Percentiles rank a stretch among this genome's conserved stretches.
phyloP scores from a whole-genome alignment of 1,140 invertebrate genomes.

The Leptinotarsa texana region DNA sequence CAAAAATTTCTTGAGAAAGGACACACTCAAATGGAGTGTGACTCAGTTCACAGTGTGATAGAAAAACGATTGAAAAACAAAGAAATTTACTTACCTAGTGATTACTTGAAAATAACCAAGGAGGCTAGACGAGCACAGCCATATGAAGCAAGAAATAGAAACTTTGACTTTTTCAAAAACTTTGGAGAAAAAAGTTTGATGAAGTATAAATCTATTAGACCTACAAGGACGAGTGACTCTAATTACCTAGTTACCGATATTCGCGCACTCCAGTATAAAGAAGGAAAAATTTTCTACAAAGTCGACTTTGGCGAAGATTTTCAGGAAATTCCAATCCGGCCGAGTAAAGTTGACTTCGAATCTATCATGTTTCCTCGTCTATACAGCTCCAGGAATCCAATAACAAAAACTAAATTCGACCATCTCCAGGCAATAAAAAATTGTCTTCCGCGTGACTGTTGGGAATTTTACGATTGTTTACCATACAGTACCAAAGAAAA shows the following conservation, averaged over 20 bases:
- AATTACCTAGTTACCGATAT: too few species aligned
- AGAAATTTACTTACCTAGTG: constrained; percentile 25
- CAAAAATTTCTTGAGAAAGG: constrained; percentile 56
- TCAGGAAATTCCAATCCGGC: not conserved
- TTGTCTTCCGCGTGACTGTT: not conserved
- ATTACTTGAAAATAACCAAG: constrained; percentile 23
- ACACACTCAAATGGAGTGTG: constrained; percentile 57
- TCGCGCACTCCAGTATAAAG: too few species aligned
- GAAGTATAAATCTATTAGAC: not conserved
- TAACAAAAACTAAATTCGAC: not conserved
- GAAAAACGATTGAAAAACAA: constrained; percentile 28
- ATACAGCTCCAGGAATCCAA: not conserved
- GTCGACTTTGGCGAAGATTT: not conserved
- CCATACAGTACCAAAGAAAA: not conserved
- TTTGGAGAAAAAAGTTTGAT: constrained; percentile 10
- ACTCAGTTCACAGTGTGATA: constrained; percentile 51
- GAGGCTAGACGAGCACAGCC: constrained; percentile 21
- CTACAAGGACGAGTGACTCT: too few species aligned
- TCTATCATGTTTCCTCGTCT: not conserved
- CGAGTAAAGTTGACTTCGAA: not conserved
- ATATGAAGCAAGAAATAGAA: not conserved
- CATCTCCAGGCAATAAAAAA: not conserved
- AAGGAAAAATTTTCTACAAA: too few species aligned
- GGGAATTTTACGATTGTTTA: not conserved
- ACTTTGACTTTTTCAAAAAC: constrained; percentile 17